These are phyloP conservation scores for Monopterus albus DNA, from an alignment of 2,113 vertebrate species.

Conservation along the genomic window DNA sequence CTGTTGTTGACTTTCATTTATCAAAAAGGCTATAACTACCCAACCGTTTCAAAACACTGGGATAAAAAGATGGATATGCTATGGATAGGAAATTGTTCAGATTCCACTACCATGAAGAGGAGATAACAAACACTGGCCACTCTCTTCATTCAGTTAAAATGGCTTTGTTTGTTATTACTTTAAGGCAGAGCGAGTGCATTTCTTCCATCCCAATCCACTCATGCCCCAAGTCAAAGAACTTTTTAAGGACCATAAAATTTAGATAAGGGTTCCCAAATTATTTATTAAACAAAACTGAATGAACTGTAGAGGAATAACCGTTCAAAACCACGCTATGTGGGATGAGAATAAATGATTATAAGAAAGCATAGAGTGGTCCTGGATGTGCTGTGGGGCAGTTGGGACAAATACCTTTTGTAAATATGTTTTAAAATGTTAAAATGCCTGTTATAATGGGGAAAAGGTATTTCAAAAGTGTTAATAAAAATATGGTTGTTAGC, in stretches of 20 bases:
- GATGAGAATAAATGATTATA: background rate
- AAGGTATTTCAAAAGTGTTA: no score
- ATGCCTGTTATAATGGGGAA: background rate
- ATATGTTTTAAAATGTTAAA: background rate
- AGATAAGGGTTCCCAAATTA: conserved; percentile 1
- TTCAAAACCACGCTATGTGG: background rate
- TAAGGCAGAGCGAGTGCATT: conserved; percentile 32
- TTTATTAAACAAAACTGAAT: conserved; percentile 2
- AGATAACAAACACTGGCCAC: conserved; percentile 27
- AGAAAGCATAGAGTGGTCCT: background rate
- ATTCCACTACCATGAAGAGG: conserved; percentile 47
- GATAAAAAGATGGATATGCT: conserved; percentile 52
- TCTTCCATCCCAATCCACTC: conserved; percentile 4
- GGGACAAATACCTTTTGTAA: background rate
- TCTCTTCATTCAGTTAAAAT: conserved; percentile 42
- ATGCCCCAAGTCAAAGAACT: background rate
- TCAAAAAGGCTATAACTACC: conserved; percentile 46
- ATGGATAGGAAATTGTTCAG: conserved; percentile 45
- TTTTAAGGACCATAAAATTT: conserved; percentile 8
- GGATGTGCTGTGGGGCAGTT: background rate
- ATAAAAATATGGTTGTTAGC: background rate
- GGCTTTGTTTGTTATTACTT: conserved; percentile 19
- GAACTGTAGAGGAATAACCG: background rate
- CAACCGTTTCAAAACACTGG: conserved; percentile 54
- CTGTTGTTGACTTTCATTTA: conserved; percentile 47